Evolutionary conservation across 2,113 vertebrate genomes (phyloP), one percentile per base, ranked within the genome.

Genomic region (Leptosomus discolor): DNA sequence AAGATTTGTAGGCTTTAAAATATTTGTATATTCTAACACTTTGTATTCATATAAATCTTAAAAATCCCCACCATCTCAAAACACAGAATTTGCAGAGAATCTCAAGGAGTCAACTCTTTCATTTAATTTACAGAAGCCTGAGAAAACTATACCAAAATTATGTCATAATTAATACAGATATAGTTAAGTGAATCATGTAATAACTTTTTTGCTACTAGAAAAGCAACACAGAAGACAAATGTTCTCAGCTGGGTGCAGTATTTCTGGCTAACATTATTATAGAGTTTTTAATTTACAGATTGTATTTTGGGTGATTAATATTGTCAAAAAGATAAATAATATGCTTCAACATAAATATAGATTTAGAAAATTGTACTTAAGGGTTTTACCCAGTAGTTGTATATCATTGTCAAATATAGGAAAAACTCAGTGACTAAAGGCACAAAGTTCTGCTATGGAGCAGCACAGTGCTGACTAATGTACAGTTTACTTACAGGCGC

Each of bases 311-410:
- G 82, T 78, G 48, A 92, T 89, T 97, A 97, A 94, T 95, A 92
- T 90, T 96, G 92, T 94, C 97, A 96, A 93, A 97, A 96, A 95
- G 96, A 97, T 86, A 96, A 96, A 97, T 91, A 94, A 92, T 88
- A 80, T 90, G 58, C 48, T 79, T 77, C 15, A 83, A 39, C 76
- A 95, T 82, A 96, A 96, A 93, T 88, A 96, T 6, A 94, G 90
- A 96, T 95, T 88, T 88, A 82, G 77, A 97, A 96, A 95, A 92
- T 45, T 77, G 46, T 76, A 85, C 57, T 94, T 92, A 95, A 88
- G 65, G n/a, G n/a, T 41, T 96, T 96, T 91, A 91, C n/a, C 43
- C 70, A 78, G 57, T 41, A 88, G 91, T 67, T 90, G 53, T 97
- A 89, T 37, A 89, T 97, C 95, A 95, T 23, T 97, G 97, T 95